Evolutionary conservation across 2,888 invertebrate species (phyloP).

Genomic region (Himalopsyche tibetana): DNA sequence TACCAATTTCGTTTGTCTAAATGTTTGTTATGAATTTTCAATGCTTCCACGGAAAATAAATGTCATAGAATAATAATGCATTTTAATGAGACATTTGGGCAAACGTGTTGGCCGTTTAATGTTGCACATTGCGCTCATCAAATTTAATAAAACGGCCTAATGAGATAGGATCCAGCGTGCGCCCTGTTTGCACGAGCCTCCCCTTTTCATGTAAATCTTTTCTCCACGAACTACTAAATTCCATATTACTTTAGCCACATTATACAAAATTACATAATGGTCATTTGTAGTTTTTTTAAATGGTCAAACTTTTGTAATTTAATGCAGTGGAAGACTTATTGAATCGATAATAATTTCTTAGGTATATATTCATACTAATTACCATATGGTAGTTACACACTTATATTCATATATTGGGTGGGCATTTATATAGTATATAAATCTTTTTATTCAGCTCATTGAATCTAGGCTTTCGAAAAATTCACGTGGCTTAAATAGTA

Average conservation of each 20-base stretch:
- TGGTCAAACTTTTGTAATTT: not conserved
- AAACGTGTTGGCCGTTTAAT: slow-evolving; percentile 38
- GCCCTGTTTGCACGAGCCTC: slow-evolving; percentile 18
- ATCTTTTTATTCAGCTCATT: too few species aligned
- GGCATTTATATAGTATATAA: too few species aligned
- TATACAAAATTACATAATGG: not conserved
- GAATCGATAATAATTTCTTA: not conserved
- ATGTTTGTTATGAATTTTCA: slow-evolving; percentile 56
- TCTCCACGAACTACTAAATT: too few species aligned
- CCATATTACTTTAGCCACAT: not conserved
- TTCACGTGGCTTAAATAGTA: too few species aligned
- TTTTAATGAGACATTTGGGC: slow-evolving; percentile 60
- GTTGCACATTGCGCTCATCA: slow-evolving; percentile 39
- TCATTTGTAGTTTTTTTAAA: not conserved
- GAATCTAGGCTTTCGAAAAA: too few species aligned
- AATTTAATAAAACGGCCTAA: slow-evolving; percentile 40
- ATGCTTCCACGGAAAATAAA: slow-evolving; percentile 53
- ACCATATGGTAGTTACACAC: too few species aligned
- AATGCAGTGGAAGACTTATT: not conserved
- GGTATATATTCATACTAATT: not conserved
- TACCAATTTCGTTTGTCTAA: not conserved
- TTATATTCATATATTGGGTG: too few species aligned
- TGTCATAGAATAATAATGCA: slow-evolving; percentile 59
- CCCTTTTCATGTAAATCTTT: slow-evolving; percentile 21
- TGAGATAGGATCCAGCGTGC: slow-evolving; percentile 24